Conservation (phyloP, 2,888 invertebrate genomes). For the Xestoiulus laeticollis region DNA sequence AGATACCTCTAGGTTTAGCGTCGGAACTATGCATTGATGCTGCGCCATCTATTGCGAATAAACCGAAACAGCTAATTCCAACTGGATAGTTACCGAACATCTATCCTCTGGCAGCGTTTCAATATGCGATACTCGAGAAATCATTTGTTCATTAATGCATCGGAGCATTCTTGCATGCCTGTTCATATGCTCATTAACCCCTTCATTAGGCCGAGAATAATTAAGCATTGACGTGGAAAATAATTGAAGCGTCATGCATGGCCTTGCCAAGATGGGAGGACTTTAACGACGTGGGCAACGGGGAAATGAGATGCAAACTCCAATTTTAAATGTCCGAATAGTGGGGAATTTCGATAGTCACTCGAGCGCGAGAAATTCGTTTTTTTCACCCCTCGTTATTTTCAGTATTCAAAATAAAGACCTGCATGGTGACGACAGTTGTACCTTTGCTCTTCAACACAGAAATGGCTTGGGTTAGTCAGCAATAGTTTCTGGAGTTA, state of each 20-base stretch:
- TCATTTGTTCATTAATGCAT: conserved; percentile 4
- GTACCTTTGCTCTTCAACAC: not conserved
- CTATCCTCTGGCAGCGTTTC: not conserved
- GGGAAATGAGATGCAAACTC: not conserved
- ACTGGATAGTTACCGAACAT: not conserved
- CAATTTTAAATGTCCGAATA: not conserved
- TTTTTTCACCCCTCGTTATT: not conserved
- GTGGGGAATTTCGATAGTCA: not conserved
- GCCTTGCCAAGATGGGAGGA: not conserved
- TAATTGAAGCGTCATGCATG: conserved; percentile 1
- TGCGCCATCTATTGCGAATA: no score
- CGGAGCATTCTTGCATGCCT: conserved; percentile 18
- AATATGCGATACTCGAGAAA: conserved; percentile 8
- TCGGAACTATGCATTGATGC: no score
- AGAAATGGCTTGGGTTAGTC: no score
- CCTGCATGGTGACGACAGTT: not conserved
- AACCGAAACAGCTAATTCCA: no score
- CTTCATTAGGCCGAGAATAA: conserved; percentile 20
- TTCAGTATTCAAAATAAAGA: no score
- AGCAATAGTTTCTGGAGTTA: no score
- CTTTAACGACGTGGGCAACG: not conserved
- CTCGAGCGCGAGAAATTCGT: not conserved
- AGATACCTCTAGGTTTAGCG: no score
- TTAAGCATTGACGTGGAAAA: not conserved
- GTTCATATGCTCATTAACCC: conserved; percentile 12